Base-by-base conservation (phyloP, 2,113 vertebrate genomes). In the Ornithorhynchus anatinus region DNA sequence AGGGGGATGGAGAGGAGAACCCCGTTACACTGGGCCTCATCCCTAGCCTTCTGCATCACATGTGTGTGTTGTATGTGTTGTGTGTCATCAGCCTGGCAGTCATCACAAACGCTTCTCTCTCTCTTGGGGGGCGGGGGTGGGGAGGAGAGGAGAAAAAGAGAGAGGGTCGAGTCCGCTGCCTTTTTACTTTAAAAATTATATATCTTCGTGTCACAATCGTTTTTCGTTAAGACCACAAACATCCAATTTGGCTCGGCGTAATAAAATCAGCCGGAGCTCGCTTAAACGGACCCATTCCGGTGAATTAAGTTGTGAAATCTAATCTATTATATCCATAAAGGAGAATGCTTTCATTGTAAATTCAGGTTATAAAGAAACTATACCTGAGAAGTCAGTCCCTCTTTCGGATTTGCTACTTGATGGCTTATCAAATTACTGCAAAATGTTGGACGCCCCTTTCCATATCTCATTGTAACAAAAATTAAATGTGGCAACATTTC, bases 141-240 rank as follows among this genome's bases (percentile, higher is more conserved):
- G 35, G 25, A 33, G 53, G 29, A 56, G 42, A 19, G 27, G 48
- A 32, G 59, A 27, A 59, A 42, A 53, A 75, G 42, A 43, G 35
- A 65, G 19, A 15, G 79, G 45, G 47, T 63, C 31, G 40, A 43
- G 32, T 69, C 59, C 65, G 7, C 43, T 77, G 60, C 15, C 44
- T 56, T 63, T 81, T 85, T 59, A 59, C 72, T 80, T 86, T 62
- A 72, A 82, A 86, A 89, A 81, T 78, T 82, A 82, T 75, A 60
- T 86, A 77, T 90, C 85, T 87, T 88, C 42, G 59, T 87, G 90
- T 86, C 90, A 86, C 82, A 62, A 84, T 81, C 82, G 66, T 82
- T 90, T 88, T 82, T 79, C 64, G 64, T 83, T 78, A 84, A 90
- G 82, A 85, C 82, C 90, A 89, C 89, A 92, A 90, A 87, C 90